phyloP scores from a whole-genome alignment of 2,888 invertebrate genomes.

The Scrobipalpa costella region DNA sequence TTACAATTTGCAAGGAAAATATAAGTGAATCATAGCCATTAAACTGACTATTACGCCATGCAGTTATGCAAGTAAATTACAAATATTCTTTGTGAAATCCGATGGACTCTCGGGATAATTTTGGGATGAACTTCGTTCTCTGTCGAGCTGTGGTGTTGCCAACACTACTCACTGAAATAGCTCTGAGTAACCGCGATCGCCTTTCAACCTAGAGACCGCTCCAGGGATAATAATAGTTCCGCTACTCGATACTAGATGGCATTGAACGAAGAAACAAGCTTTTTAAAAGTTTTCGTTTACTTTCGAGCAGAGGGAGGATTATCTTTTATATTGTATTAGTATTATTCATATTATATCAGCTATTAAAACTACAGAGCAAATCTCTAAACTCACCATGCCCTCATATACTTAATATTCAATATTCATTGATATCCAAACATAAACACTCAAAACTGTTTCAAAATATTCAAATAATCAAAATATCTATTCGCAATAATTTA shows the following conservation, averaged over 20 bases:
- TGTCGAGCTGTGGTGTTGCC: constrained; percentile 62
- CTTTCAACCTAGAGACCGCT: constrained; percentile 43
- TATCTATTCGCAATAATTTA: too few species aligned
- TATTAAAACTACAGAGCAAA: too few species aligned
- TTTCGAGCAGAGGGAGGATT: too few species aligned
- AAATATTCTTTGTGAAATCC: constrained; percentile 10
- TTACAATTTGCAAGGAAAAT: neutral
- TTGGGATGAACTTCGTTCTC: constrained; percentile 66
- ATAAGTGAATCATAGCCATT: neutral
- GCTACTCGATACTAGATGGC: constrained; percentile 70
- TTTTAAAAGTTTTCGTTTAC: neutral
- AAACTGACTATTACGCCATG: neutral
- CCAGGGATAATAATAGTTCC: constrained; percentile 42
- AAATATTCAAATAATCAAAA: too few species aligned
- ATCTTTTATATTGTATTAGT: too few species aligned
- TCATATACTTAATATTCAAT: too few species aligned
- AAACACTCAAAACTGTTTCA: too few species aligned
- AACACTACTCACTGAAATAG: constrained; percentile 62
- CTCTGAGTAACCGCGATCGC: constrained; percentile 44
- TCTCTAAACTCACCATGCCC: too few species aligned
- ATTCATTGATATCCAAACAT: too few species aligned
- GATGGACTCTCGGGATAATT: constrained; percentile 16
- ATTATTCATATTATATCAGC: too few species aligned
- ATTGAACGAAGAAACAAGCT: constrained; percentile 29
- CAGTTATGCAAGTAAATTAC: neutral